Percentiles rank a stretch among this genome's conserved stretches.
Conservation (phyloP, 2,888 invertebrate species). For the Dicyrtoma fusca region DNA sequence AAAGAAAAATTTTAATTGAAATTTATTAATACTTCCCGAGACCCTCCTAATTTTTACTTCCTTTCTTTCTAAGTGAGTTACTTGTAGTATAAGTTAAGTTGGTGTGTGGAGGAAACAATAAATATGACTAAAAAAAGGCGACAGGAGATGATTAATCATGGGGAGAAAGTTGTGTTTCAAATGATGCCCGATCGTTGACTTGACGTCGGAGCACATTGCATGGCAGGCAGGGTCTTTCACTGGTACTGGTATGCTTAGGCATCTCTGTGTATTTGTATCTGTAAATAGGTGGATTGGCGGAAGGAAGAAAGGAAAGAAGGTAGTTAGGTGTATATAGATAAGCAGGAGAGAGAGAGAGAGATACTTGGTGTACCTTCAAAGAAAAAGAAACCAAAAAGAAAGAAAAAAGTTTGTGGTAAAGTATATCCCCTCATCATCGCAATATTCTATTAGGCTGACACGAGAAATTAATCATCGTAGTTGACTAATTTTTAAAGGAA, state of each 20-base stretch:
- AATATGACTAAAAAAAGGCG: conserved; percentile 1
- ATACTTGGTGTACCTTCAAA: too few species aligned
- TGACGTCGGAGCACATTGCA: too few species aligned
- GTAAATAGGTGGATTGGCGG: too few species aligned
- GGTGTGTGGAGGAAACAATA: not conserved
- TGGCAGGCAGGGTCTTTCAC: too few species aligned
- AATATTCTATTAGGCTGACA: conserved; percentile 41
- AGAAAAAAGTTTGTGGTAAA: conserved; percentile 34
- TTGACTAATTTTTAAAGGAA: conserved; percentile 40
- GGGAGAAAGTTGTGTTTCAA: conserved; percentile 20
- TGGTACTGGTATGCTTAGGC: not conserved
- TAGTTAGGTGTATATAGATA: not conserved
- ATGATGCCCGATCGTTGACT: too few species aligned
- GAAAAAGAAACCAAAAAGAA: not conserved
- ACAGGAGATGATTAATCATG: conserved; percentile 35
- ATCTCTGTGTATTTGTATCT: too few species aligned
- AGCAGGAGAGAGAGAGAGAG: too few species aligned
- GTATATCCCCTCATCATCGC: conserved; percentile 18
- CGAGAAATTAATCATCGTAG: conserved; percentile 39
- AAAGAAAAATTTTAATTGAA: conserved; percentile 8
- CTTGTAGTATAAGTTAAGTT: not conserved
- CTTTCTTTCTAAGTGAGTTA: conserved; percentile 15
- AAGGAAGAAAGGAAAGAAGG: too few species aligned
- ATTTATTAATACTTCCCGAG: conserved; percentile 5
- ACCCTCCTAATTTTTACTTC: not conserved